A percentile compares a stretch with the other conserved stretches of the same genome.
Evolutionary conservation across 2,888 invertebrate species (phyloP).

Genomic region (Diabrotica balteata): DNA sequence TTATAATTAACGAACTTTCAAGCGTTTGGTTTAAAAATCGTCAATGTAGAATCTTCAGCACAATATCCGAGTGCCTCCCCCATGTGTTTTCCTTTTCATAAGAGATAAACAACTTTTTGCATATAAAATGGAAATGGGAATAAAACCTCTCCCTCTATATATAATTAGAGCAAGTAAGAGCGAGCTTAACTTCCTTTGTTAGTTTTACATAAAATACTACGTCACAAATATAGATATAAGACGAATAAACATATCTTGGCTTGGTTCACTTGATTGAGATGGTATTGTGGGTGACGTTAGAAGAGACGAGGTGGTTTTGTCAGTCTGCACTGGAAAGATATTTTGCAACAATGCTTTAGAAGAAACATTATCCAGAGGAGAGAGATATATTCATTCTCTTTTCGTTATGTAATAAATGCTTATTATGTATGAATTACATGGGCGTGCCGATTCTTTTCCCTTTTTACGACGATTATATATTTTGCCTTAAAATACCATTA

Average conservation of each 20-base stretch:
- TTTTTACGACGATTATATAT: no score
- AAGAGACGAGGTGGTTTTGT: constrained; percentile 58
- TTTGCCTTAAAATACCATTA: no score
- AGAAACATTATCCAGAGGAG: constrained; percentile 47
- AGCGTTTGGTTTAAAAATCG: no score
- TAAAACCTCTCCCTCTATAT: constrained; percentile 13
- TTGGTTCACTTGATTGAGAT: constrained; percentile 56
- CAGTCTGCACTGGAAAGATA: constrained; percentile 60
- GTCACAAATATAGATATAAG: constrained; percentile 55
- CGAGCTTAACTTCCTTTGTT: constrained; percentile 39
- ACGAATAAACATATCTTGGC: constrained; percentile 56
- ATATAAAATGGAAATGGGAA: constrained; percentile 11
- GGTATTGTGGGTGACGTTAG: constrained; percentile 56
- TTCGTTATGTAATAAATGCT: constrained; percentile 41
- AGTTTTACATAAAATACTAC: constrained; percentile 48
- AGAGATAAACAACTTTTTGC: constrained; percentile 18
- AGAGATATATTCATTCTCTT: constrained; percentile 15
- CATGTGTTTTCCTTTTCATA: constrained; percentile 11
- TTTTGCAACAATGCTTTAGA: constrained; percentile 56
- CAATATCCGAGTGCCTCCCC: neutral
- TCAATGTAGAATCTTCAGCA: neutral
- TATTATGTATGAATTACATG: constrained; percentile 8
- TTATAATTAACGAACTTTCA: no score
- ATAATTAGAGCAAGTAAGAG: constrained; percentile 22
- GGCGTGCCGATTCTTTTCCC: constrained; percentile 1